Evolutionary conservation across 2,113 vertebrate species (phyloP).

Genomic region (Ramphastos sulfuratus): DNA sequence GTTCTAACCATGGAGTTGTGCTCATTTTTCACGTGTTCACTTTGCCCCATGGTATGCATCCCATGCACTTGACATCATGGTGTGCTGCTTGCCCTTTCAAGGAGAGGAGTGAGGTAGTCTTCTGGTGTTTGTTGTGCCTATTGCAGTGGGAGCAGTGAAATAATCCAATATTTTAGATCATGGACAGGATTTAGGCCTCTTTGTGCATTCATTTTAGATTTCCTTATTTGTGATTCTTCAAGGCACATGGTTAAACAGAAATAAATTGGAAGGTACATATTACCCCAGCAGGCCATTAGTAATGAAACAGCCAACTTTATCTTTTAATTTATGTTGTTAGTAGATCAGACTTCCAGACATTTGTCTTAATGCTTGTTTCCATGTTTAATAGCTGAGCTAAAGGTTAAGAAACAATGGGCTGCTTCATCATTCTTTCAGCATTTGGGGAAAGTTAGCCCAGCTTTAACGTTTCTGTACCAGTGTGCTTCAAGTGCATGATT

Average conservation of each 20-base stretch:
- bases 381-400: not conserved
- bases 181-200: not conserved
- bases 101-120: not conserved
- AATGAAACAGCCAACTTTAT: not conserved
- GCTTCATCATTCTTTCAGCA: slow-evolving; percentile 28
- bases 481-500: slow-evolving; percentile 13
- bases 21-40: not conserved
- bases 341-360: slow-evolving; percentile 30
- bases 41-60: rapidly evolving
- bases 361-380: slow-evolving; percentile 1
- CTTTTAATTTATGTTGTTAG: not conserved
- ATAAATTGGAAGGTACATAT: not conserved
- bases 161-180: not conserved
- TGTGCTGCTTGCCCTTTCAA: not conserved
- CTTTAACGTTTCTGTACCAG: slow-evolving; percentile 31
- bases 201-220: not conserved
- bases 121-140: not conserved
- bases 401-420: not conserved
- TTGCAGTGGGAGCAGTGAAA: not conserved
- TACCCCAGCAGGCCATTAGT: not conserved
- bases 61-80: rapidly evolving
- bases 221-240: slow-evolving; percentile 3
- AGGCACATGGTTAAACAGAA: not conserved
- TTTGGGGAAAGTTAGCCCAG: not conserved
- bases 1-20: not conserved